Percentiles rank a stretch among this genome's conserved stretches.
Evolutionary conservation across 2,797 vertebrate genomes (phyloP).

Genomic region (Phrynocephalus vlangalii): DNA sequence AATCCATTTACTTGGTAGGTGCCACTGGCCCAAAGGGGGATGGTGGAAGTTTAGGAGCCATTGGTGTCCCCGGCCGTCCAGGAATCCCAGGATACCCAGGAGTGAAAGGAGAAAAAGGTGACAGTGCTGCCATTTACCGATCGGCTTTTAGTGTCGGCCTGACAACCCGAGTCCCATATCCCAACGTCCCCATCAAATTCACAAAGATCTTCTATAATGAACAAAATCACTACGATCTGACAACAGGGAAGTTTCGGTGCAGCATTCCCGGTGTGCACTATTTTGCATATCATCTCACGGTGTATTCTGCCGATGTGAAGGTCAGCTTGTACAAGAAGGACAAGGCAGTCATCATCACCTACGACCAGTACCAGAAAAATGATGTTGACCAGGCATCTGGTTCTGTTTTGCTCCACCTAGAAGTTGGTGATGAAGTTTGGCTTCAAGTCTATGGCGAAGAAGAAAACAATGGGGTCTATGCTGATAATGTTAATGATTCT

Average conservation of each 20-base stretch:
- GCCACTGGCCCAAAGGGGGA: constrained; percentile 76
- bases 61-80: constrained; percentile 67
- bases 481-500: constrained; percentile 82
- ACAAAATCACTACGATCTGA: constrained; percentile 81
- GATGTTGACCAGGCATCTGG: constrained; percentile 82
- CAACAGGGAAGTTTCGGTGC: constrained; percentile 85
- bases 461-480: constrained; percentile 76
- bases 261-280: constrained; percentile 81
- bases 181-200: constrained; percentile 83
- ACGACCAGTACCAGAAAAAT: constrained; percentile 79
- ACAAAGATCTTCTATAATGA: constrained; percentile 86
- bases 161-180: constrained; percentile 50
- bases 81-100: constrained; percentile 77
- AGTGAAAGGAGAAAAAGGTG: constrained; percentile 79
- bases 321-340: constrained; percentile 83
- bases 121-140: constrained; percentile 73
- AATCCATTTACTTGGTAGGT: constrained; percentile 71
- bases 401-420: constrained; percentile 78
- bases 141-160: constrained; percentile 86
- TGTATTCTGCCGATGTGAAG: constrained; percentile 82
- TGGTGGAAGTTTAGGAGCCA: constrained; percentile 69
- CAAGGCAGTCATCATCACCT: constrained; percentile 81
- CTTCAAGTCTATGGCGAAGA: constrained; percentile 80
- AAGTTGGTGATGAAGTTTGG: constrained; percentile 83
- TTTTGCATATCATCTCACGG: constrained; percentile 85